These are phyloP conservation scores for Eudorcas thomsonii DNA, from an alignment of 2,113 vertebrate species.

Conservation along the genomic window DNA sequence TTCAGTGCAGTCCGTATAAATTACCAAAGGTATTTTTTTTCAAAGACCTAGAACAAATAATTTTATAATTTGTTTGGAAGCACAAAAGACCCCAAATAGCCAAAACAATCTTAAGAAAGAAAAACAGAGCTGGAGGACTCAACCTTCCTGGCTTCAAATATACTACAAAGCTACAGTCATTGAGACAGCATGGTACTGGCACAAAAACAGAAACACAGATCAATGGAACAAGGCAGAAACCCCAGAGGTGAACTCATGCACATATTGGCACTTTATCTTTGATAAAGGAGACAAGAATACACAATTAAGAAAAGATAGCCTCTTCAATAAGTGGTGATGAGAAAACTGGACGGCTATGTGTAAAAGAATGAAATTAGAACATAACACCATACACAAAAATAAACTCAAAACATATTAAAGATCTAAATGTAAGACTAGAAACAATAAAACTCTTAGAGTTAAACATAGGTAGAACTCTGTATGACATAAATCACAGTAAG, in stretches of 20 bases:
- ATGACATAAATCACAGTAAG: neutral
- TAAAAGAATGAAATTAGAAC: neutral
- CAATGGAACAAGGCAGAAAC: neutral
- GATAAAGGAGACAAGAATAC: neutral
- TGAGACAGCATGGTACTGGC: neutral
- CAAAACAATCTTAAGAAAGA: neutral
- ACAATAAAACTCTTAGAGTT: neutral
- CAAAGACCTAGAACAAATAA: neutral
- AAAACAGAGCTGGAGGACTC: neutral
- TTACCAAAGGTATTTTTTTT: neutral
- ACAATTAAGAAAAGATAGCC: neutral
- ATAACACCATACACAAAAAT: neutral
- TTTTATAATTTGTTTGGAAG: neutral
- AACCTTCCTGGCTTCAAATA: neutral
- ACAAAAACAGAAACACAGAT: neutral
- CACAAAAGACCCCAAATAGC: neutral
- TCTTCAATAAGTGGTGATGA: neutral
- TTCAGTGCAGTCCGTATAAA: neutral
- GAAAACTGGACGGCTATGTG: neutral
- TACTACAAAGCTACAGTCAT: neutral
- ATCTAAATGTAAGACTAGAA: neutral
- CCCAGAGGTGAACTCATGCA: neutral
- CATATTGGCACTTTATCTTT: neutral
- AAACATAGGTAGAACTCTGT: neutral
- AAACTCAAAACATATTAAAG: neutral